A percentile compares a stretch with the other conserved stretches of the same genome.
These are phyloP conservation scores for Malurus alboscapulatus DNA, from an alignment of 2,113 vertebrate genomes.

Conservation along the genomic window DNA sequence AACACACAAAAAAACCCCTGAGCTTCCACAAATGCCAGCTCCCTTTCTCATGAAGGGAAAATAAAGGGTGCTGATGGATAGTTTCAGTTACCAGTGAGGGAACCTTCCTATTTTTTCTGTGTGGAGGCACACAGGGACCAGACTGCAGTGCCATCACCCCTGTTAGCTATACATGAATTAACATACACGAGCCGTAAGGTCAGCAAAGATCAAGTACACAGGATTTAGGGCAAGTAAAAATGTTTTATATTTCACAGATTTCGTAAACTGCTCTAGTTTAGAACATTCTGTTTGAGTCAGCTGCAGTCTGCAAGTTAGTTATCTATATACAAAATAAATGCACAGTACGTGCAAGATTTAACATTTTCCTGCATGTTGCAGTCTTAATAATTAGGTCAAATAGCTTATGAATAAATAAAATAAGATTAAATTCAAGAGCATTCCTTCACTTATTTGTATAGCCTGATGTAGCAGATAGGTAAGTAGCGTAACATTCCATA, in stretches of 20 bases:
- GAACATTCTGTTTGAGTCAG: constrained; percentile 77
- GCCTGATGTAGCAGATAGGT: constrained; percentile 68
- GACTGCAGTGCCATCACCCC: background rate
- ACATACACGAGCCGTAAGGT: background rate
- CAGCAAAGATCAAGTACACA: constrained; percentile 50
- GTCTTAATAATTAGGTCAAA: constrained; percentile 82
- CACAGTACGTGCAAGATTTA: constrained; percentile 78
- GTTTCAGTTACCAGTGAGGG: background rate
- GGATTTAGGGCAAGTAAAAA: constrained; percentile 67
- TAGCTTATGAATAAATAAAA: constrained; percentile 87
- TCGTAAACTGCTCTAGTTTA: constrained; percentile 76
- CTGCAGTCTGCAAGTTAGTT: constrained; percentile 77
- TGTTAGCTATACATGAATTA: background rate
- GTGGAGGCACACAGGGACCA: background rate
- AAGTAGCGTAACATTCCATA: constrained; percentile 62
- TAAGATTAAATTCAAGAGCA: constrained; percentile 78
- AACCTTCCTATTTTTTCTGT: accelerated
- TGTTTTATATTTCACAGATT: constrained; percentile 71
- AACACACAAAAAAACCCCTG: background rate
- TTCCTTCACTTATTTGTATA: constrained; percentile 75
- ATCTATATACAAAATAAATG: constrained; percentile 80
- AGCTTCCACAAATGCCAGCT: background rate
- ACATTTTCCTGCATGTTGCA: constrained; percentile 71
- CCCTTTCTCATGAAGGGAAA: background rate
- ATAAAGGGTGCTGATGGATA: background rate